A percentile compares a stretch with the other conserved stretches of the same genome.
Evolutionary conservation across 2,113 vertebrate genomes (phyloP).

Genomic region (Tychaedon coryphoeus): DNA sequence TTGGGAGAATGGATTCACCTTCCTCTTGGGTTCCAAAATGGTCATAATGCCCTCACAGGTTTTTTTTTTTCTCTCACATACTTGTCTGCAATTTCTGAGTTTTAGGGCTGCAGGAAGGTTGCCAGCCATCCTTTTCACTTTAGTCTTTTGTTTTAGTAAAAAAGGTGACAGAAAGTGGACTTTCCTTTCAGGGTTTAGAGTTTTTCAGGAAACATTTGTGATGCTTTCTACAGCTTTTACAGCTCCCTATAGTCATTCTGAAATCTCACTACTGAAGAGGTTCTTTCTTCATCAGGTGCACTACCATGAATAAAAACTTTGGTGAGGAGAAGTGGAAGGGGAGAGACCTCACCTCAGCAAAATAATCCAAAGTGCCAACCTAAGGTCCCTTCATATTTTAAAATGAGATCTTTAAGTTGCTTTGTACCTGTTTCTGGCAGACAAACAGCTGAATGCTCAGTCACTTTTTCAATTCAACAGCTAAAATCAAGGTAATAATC

Average conservation of each 20-base stretch:
- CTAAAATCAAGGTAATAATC: not conserved
- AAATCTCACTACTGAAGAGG: not conserved
- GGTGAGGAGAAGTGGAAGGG: not conserved
- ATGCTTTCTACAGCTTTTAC: not conserved
- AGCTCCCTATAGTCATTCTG: not conserved
- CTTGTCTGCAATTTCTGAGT: not conserved
- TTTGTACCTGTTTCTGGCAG: not conserved
- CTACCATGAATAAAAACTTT: not conserved
- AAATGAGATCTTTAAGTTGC: not conserved
- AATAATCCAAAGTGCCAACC: not conserved
- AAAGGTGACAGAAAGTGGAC: not conserved
- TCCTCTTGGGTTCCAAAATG: not conserved
- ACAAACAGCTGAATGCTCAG: not conserved
- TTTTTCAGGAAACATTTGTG: not conserved
- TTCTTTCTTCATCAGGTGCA: not conserved
- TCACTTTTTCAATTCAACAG: not conserved
- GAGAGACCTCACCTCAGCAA: not conserved
- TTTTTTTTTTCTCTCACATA: not conserved
- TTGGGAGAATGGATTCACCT: not conserved
- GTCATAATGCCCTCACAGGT: not conserved
- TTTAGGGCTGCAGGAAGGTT: not conserved
- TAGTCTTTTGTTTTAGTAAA: not conserved
- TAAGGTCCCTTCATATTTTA: not conserved
- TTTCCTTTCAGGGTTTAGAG: not conserved
- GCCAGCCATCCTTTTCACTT: not conserved